Percentiles rank a stretch among this genome's conserved stretches.
Conservation (phyloP, 2,113 vertebrate genomes). For the Dendrocopos noguchii region DNA sequence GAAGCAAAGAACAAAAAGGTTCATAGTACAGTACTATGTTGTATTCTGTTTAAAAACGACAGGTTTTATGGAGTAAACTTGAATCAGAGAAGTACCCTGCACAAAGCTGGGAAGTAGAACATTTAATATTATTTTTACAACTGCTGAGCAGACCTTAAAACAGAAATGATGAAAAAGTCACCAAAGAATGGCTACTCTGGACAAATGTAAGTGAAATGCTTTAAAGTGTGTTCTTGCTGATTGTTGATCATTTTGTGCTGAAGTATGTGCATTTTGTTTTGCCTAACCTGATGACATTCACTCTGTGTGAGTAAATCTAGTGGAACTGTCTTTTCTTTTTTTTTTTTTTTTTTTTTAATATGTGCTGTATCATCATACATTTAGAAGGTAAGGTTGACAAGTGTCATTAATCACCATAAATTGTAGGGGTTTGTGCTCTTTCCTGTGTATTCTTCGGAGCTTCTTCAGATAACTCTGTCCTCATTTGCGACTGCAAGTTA, state of each 20-base stretch:
- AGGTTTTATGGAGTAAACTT: background rate
- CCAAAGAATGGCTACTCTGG: background rate
- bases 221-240: background rate
- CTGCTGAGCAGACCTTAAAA: background rate
- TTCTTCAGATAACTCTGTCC: background rate
- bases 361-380: background rate
- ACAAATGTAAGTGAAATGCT: background rate
- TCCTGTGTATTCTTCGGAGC: background rate
- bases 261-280: background rate
- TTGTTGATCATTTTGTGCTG: background rate
- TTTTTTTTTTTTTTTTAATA: background rate
- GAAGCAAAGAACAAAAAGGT: background rate
- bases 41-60: background rate
- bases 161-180: background rate
- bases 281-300: background rate
- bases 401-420: background rate
- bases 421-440: background rate
- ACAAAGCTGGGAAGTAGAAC: background rate
- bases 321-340: background rate
- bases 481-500: background rate
- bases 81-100: background rate
- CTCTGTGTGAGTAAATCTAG: background rate
- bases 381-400: fast-evolving
- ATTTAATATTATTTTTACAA: background rate
- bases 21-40: background rate